These are phyloP conservation scores for Ploceus nigricollis DNA, from an alignment of 2,113 vertebrate genomes.

Conservation along the genomic window DNA sequence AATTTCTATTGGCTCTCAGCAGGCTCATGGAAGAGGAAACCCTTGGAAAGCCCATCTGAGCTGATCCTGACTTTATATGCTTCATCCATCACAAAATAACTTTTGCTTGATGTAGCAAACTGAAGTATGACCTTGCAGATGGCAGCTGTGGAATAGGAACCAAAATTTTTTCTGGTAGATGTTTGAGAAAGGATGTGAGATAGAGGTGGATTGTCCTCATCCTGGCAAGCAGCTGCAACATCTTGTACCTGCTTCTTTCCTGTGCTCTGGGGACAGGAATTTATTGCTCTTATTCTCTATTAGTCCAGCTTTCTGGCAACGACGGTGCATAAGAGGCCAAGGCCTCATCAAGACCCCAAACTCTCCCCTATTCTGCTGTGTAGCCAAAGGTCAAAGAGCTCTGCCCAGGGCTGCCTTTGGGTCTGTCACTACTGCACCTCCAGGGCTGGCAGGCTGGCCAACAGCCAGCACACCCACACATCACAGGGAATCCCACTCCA, in stretches of 20 bases:
- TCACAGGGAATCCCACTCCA: neutral
- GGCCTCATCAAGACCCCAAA: neutral
- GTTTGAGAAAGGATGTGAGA: neutral
- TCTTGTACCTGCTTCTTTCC: neutral
- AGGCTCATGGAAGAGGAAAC: neutral
- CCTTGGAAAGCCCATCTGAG: neutral
- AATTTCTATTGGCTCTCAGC: neutral
- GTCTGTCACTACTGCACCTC: neutral
- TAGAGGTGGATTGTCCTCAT: neutral
- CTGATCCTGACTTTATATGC: neutral
- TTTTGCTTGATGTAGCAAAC: conserved; percentile 28
- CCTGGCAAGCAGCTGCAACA: neutral
- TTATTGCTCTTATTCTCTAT: neutral
- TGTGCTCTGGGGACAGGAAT: neutral
- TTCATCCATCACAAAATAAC: conserved; percentile 57
- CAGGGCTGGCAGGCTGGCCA: neutral
- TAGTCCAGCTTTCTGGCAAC: neutral
- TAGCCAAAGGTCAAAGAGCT: neutral
- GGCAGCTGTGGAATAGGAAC: neutral
- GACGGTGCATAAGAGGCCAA: neutral
- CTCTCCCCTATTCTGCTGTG: neutral
- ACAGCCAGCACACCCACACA: rapidly evolving
- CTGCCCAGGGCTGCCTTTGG: neutral
- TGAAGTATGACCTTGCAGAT: neutral
- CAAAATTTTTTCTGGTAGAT: neutral